These are phyloP conservation scores for Neogale vison DNA, from an alignment of 2,113 vertebrate species.

Conservation along the genomic window DNA sequence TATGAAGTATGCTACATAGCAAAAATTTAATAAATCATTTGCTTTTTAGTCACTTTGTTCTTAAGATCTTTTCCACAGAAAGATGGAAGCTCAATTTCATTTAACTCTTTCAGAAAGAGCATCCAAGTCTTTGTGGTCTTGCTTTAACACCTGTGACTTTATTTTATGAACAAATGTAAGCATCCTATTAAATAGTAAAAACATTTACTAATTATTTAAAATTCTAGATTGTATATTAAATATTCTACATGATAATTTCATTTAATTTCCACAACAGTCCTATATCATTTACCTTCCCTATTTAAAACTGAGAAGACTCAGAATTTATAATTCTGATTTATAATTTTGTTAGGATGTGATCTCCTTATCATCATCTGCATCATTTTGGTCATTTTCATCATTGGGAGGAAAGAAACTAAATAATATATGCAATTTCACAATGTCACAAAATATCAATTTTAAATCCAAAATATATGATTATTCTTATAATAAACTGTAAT, in stretches of 20 bases:
- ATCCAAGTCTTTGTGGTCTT: not conserved
- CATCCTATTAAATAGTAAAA: not conserved
- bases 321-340: not conserved
- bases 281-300: not conserved
- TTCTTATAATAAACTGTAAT: not conserved
- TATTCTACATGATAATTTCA: not conserved
- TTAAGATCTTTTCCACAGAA: not conserved
- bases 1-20: not conserved
- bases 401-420: not conserved
- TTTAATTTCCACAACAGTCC: not conserved
- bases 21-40: not conserved
- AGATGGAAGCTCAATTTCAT: not conserved
- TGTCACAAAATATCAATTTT: not conserved
- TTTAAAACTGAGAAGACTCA: not conserved
- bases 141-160: not conserved
- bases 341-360: not conserved
- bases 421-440: not conserved
- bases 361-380: not conserved
- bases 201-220: not conserved
- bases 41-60: not conserved
- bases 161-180: not conserved
- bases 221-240: not conserved
- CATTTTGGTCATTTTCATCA: not conserved
- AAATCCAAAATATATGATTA: not conserved
- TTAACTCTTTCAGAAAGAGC: not conserved